Percentiles rank a stretch among this genome's conserved stretches.
These are phyloP conservation scores for Acanthisitta chloris DNA, from an alignment of 2,113 vertebrate genomes.

Conservation along the genomic window DNA sequence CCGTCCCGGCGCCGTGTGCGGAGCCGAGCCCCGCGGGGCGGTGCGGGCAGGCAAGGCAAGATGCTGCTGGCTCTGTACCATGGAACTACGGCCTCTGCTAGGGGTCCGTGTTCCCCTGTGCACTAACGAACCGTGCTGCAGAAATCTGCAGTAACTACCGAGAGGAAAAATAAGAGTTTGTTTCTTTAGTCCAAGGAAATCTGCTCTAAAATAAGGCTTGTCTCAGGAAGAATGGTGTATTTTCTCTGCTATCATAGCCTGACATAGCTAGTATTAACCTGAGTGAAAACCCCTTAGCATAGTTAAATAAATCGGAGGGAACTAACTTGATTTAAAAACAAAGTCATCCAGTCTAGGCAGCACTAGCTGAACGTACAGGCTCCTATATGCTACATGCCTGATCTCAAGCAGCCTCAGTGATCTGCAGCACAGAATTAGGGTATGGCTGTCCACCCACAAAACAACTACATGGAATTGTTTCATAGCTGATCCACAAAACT, in stretches of 20 bases:
- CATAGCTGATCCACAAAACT: not conserved
- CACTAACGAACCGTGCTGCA: fast-evolving
- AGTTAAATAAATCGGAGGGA: not conserved
- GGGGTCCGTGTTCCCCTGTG: not conserved
- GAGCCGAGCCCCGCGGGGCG: not conserved
- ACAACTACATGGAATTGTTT: not conserved
- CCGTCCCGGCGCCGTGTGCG: not conserved
- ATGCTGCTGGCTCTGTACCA: fast-evolving
- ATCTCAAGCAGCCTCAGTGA: not conserved
- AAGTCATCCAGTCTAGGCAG: not conserved
- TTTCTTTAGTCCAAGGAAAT: not conserved
- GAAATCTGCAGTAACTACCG: not conserved
- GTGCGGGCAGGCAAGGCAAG: not conserved
- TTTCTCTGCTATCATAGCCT: not conserved
- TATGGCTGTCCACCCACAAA: not conserved
- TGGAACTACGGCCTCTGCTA: fast-evolving
- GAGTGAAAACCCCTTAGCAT: not conserved
- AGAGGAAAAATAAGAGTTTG: fast-evolving
- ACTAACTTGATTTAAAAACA: not conserved
- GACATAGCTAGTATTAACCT: not conserved
- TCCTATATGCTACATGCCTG: not conserved
- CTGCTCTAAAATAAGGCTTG: not conserved
- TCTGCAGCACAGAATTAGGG: not conserved
- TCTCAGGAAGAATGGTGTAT: not conserved
- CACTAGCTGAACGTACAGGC: not conserved